Evolutionary conservation across 2,797 vertebrate species (phyloP), one percentile per base, ranked within the genome.

Genomic region (Labeo calbasu): DNA sequence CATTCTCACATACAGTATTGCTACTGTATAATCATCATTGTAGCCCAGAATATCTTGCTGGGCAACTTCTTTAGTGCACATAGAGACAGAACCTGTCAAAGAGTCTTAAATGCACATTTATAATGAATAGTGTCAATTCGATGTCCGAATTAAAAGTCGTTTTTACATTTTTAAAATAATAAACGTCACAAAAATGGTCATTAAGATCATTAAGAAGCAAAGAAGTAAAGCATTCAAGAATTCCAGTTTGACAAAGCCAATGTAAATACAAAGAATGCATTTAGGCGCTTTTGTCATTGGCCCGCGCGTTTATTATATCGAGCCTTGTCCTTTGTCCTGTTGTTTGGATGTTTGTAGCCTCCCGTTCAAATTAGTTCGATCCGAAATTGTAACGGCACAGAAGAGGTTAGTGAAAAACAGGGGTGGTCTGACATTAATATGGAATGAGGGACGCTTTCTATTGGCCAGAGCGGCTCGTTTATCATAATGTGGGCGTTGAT

Each of bases 401-500:
- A 87, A 82, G 21, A 57, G 75, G 84, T 86, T 89, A 87, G 83
- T 32, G 66, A 43, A 23, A 72, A 61, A 79, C 36, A 40, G 82
- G 80, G 76, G 77, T 69, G 51, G 17, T 46, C 66, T 73, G 15
- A 72, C 3, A 81, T 82, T 66, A 81, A 70, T 84, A 82, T 88
- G 32, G 28, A 71, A 48, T 40, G 3, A 5, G 13, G 0, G 53
- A 19, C 11, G 8, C 28, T 4, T 78, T 46, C 63, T 72, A 81
- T 73, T 81, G 80, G 77, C 79, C 83, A 78, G 80, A 81, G 48
- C 57, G 32, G 65, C 32, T 23, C 48, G 85, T 53, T 86, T 84
- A 68, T 77, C 73, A 82, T 86, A 76, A 73, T 23, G 69, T 21
- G 85, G 86, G 90, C 84, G 88, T 36, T 76, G 10, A 13, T 13